Base-by-base conservation (phyloP, 2,797 vertebrate species). In the Pseudochirops corinnae region DNA sequence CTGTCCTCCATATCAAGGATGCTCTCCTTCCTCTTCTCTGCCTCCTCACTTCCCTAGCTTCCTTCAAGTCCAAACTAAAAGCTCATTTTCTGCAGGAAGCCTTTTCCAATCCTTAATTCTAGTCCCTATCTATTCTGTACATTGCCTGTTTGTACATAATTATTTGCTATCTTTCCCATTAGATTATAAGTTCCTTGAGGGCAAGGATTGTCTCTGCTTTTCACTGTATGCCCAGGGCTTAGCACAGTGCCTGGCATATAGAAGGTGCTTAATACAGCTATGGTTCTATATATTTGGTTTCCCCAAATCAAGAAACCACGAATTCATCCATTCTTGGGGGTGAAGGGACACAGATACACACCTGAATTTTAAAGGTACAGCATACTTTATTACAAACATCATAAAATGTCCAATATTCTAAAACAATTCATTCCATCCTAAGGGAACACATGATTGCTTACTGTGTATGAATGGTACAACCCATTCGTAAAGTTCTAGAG, bases 321-420 rank as follows among this genome's bases (percentile, higher is more conserved):
- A 94, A 91, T 67, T 52, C n/a, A 31, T 26, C 90, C 90, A 82
- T 11, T 56, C 91, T n/a, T 56, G n/a, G 58, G 90, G 55, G 56
- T 57, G 14, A 0, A 55, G 16, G 33, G 53, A 39, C 55, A 92
- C 96, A 2, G 55, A 93, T 92, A 94, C 94, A 82, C 46, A 24
- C 2, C 46, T 74, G 18, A 39, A 39, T n/a, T 46, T 82, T 82
- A 82, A 82, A 82, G 39, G 14, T 11, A 11, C 9, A 46, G 39
- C 39, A 82, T 46, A 24, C 21, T 82, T 92, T 52, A 56, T n/a
- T 92, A 93, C 74, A 94, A 58, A 92, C 60, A 90, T 56, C 82
- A 90, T 0, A 29, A 90, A 92, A 0, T 6, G 82, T 58, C 60
- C 0, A 62, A 39, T 29, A 90, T 67, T 90, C 56, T 33, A n/a